Percentiles rank a stretch among this genome's conserved stretches.
phyloP scores from a whole-genome alignment of 2,888 invertebrate genomes.

The Argyra leucocephala region DNA sequence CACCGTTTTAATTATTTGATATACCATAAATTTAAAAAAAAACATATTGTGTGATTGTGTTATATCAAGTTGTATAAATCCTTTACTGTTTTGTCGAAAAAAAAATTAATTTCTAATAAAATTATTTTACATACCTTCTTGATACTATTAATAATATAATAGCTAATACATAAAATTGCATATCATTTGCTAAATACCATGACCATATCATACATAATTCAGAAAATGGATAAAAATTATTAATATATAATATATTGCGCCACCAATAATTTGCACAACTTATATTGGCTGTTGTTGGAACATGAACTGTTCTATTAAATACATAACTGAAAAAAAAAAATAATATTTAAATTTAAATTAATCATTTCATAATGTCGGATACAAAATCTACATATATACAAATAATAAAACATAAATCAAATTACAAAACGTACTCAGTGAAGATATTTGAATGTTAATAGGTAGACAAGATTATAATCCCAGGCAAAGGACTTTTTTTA shows the following conservation, averaged over 20 bases:
- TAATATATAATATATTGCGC: slow-evolving; percentile 74
- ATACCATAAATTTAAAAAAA: too few relatives aligned
- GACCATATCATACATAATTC: slow-evolving; percentile 78
- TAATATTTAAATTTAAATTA: too few relatives aligned
- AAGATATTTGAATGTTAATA: not conserved
- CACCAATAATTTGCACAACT: slow-evolving; percentile 75
- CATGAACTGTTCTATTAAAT: slow-evolving; percentile 62
- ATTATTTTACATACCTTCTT: slow-evolving; percentile 51
- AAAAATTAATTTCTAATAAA: not conserved
- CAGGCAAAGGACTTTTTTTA: too few relatives aligned
- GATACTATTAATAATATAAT: slow-evolving; percentile 56
- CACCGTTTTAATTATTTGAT: too few relatives aligned
- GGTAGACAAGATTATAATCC: too few relatives aligned
- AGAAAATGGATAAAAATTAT: slow-evolving; percentile 64
- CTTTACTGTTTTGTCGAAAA: not conserved
- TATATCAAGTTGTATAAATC: not conserved
- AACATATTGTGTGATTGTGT: too few relatives aligned
- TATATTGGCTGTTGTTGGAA: slow-evolving; percentile 60
- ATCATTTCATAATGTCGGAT: too few relatives aligned
- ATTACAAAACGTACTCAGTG: not conserved
- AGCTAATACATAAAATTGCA: slow-evolving; percentile 65
- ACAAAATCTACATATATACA: too few relatives aligned
- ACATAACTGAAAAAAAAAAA: slow-evolving; percentile 47
- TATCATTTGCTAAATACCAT: slow-evolving; percentile 75
- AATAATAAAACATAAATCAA: too few relatives aligned